A percentile compares a stretch with the other conserved stretches of the same genome.
Conservation (phyloP, 2,888 invertebrate species). For the Didymodactylos carnosus region DNA sequence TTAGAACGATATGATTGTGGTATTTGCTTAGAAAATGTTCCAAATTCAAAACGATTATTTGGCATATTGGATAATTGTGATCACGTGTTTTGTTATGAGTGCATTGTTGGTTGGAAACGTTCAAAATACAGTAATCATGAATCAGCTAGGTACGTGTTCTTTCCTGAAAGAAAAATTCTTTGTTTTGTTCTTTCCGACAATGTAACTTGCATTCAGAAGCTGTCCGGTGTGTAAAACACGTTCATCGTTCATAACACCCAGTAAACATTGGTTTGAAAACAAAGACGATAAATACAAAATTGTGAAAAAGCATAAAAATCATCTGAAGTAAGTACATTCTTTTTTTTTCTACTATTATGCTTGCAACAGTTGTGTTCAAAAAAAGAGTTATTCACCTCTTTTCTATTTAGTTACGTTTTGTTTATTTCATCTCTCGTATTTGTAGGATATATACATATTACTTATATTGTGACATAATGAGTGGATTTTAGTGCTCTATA, state of each 20-base stretch:
- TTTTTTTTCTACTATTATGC: not conserved
- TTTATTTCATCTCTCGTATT: too few species aligned
- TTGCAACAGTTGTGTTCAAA: too few species aligned
- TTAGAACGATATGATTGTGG: not conserved
- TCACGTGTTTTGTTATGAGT: not conserved
- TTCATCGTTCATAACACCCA: not conserved
- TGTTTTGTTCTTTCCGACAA: not conserved
- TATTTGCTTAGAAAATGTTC: not conserved
- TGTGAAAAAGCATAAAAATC: not conserved
- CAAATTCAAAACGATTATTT: not conserved
- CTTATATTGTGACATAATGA: too few species aligned
- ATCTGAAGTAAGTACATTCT: not conserved
- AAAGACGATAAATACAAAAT: not conserved
- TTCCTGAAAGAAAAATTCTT: not conserved
- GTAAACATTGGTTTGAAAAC: not conserved
- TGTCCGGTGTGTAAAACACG: not conserved
- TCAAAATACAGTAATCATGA: not conserved
- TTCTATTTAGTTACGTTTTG: too few species aligned
- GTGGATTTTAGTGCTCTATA: too few species aligned
- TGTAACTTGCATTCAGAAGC: too few species aligned
- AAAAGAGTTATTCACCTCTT: too few species aligned
- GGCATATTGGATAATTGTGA: not conserved
- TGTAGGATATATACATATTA: too few species aligned
- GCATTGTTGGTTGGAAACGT: not conserved
- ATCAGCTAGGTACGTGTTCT: not conserved